A percentile compares a stretch with the other conserved stretches of the same genome.
Conservation (phyloP, 2,888 invertebrate genomes). For the Netelia inedita region DNA sequence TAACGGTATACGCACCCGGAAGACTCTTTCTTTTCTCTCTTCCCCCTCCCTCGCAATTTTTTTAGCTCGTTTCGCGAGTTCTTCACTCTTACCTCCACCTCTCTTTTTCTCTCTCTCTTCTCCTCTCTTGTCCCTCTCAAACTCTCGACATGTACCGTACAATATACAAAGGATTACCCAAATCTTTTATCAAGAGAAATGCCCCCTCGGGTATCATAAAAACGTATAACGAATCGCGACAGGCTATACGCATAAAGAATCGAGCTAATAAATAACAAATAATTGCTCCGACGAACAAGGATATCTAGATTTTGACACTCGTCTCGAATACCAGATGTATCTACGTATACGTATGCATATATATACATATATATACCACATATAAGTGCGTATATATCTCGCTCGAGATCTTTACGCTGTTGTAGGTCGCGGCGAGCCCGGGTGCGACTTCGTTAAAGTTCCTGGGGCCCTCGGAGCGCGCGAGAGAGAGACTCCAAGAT, state of each 20-base stretch:
- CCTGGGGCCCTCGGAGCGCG: slow-evolving; percentile 46
- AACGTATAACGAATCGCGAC: slow-evolving; percentile 69
- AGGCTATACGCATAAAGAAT: slow-evolving; percentile 66
- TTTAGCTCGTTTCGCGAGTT: slow-evolving; percentile 29
- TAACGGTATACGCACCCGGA: slow-evolving; percentile 70
- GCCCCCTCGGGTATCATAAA: slow-evolving; percentile 65
- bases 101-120: slow-evolving; percentile 24
- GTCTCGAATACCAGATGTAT: slow-evolving; percentile 46
- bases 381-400: slow-evolving; percentile 48
- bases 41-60: slow-evolving; percentile 29
- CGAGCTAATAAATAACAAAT: slow-evolving; percentile 70
- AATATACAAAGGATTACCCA: slow-evolving; percentile 69
- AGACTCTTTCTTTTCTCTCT: slow-evolving; percentile 44
- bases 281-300: slow-evolving; percentile 67
- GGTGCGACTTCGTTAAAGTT: slow-evolving; percentile 73
- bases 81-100: slow-evolving; percentile 18
- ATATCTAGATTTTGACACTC: slow-evolving; percentile 69
- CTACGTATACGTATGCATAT: neutral
- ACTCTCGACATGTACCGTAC: slow-evolving; percentile 63
- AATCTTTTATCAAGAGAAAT: slow-evolving; percentile 67
- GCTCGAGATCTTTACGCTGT: slow-evolving; percentile 68
- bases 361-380: slow-evolving; percentile 1
- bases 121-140: slow-evolving; percentile 22
- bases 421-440: slow-evolving; percentile 66
- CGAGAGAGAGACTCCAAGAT: slow-evolving; percentile 58